Percentiles rank a stretch among this genome's conserved stretches.
These are phyloP conservation scores for Lerista edwardsae DNA, from an alignment of 2,797 vertebrate species.

Conservation along the genomic window DNA sequence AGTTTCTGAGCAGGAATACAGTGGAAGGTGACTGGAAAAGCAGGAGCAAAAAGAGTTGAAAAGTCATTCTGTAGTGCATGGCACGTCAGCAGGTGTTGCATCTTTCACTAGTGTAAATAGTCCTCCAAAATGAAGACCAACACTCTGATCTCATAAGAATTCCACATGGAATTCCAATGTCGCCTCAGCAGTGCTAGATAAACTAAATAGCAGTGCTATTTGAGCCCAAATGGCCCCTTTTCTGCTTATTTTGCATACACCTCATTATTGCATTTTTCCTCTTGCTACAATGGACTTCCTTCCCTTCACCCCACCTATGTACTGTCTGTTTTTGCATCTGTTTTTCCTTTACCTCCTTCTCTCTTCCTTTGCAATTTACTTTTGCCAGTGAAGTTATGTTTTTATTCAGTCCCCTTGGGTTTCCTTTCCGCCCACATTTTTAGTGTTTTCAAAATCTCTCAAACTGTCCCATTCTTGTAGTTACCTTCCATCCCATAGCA, in stretches of 20 bases:
- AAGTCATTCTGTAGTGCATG: not conserved
- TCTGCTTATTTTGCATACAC: not conserved
- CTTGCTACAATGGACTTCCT: conserved; percentile 40
- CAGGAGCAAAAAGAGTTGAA: not conserved
- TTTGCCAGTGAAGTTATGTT: conserved; percentile 67
- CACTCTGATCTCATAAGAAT: not conserved
- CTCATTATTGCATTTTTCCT: not conserved
- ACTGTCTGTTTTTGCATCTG: conserved; percentile 65
- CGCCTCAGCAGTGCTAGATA: not conserved
- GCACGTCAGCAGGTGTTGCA: not conserved
- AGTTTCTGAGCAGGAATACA: not conserved
- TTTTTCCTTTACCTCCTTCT: conserved; percentile 67
- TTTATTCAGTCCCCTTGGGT: conserved; percentile 64
- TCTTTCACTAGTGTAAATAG: not conserved
- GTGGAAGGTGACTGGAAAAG: not conserved
- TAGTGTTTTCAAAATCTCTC: conserved; percentile 63
- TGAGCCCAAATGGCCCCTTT: not conserved
- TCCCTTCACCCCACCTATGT: conserved; percentile 24
- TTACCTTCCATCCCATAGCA: conserved; percentile 41
- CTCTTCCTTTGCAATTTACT: conserved; percentile 68
- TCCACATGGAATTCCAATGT: not conserved
- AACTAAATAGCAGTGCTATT: no score
- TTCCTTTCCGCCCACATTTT: conserved; percentile 49
- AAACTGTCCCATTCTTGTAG: conserved; percentile 35
- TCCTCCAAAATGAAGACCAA: not conserved